Percentiles rank a stretch among this genome's conserved stretches.
phyloP scores from a whole-genome alignment of 2,113 vertebrate species.

The Recurvirostra avosetta region DNA sequence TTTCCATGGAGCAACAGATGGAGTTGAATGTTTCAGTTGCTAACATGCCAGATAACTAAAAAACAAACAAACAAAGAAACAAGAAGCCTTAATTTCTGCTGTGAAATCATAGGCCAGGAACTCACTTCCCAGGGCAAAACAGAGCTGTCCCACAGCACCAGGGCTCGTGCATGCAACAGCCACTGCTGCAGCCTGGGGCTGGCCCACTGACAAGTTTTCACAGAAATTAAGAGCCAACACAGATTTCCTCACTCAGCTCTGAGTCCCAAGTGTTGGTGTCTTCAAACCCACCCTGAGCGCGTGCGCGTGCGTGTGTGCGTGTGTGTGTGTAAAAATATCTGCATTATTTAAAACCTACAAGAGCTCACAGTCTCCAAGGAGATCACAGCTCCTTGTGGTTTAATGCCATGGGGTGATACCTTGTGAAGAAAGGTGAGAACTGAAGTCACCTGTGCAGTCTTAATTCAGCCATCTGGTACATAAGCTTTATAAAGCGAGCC shows the following conservation, averaged over 20 bases:
- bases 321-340: background rate
- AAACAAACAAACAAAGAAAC: too few species aligned
- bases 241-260: background rate
- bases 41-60: background rate
- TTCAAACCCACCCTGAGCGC: background rate
- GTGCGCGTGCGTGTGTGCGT: too few species aligned
- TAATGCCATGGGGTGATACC: background rate
- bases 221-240: background rate
- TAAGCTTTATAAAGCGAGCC: background rate
- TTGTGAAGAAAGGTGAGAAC: background rate
- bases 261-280: background rate
- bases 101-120: background rate
- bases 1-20: background rate
- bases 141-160: fast-evolving
- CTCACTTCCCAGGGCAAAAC: background rate
- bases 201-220: fast-evolving
- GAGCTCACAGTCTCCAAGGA: background rate
- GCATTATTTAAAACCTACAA: background rate
- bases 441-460: background rate
- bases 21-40: background rate
- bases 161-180: background rate
- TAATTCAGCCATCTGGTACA: background rate
- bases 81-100: background rate
- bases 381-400: background rate
- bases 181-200: background rate